Percentiles rank a stretch among this genome's conserved stretches.
These are phyloP conservation scores for Heliconius nattereri DNA, from an alignment of 1,140 invertebrate species.

Conservation along the genomic window DNA sequence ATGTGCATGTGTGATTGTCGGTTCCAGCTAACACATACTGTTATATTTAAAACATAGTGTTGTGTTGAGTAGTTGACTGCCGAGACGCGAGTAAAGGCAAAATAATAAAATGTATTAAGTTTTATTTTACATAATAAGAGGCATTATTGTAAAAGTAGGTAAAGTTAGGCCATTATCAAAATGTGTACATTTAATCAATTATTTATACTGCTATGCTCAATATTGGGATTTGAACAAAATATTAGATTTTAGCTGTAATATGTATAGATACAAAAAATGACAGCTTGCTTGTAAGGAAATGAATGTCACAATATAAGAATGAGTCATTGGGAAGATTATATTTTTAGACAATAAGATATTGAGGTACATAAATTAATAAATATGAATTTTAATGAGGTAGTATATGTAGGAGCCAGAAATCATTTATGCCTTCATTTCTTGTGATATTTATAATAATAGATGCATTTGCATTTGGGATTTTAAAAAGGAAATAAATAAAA, in stretches of 20 bases:
- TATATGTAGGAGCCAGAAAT: slow-evolving; percentile 32
- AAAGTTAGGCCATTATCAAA: neutral
- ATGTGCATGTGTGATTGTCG: neutral
- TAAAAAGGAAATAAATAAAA: neutral
- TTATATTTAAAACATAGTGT: neutral
- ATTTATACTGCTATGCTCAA: neutral
- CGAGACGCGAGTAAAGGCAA: neutral
- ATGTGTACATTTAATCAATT: neutral
- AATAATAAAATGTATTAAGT: neutral
- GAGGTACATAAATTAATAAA: neutral
- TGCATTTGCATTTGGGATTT: neutral
- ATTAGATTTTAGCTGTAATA: slow-evolving; percentile 2
- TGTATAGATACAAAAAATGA: slow-evolving; percentile 5
- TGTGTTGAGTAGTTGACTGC: neutral
- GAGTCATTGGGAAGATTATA: neutral
- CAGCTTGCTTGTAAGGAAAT: slow-evolving; percentile 16
- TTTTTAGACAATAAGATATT: neutral
- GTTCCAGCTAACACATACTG: neutral
- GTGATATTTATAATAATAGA: slow-evolving; percentile 29
- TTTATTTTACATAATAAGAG: slow-evolving; percentile 8
- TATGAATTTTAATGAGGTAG: neutral
- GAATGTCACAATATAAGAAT: neutral
- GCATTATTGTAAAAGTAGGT: neutral
- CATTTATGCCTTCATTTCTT: slow-evolving; percentile 31
- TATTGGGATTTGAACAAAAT: slow-evolving; percentile 28